These are phyloP conservation scores for Drosophila seclusa DNA, from an alignment of 2,888 invertebrate species.

Conservation along the genomic window DNA sequence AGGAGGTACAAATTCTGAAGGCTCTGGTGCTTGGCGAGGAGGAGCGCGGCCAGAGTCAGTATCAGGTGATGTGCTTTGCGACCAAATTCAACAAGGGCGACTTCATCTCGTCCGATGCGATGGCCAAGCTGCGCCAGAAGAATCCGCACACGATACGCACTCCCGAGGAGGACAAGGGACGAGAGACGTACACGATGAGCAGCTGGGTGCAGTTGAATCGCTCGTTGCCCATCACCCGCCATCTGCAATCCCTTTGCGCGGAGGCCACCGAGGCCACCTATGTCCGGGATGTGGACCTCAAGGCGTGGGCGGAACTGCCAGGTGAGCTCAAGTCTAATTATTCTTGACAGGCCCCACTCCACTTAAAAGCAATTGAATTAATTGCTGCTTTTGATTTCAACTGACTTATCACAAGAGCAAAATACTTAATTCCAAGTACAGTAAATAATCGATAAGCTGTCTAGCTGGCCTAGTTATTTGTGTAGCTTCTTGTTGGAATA, in stretches of 20 bases:
- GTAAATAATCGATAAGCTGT: neutral
- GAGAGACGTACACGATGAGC: slow-evolving; percentile 93
- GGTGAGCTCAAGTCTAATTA: slow-evolving; percentile 86
- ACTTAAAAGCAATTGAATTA: slow-evolving; percentile 4
- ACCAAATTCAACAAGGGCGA: slow-evolving; percentile 95
- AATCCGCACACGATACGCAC: slow-evolving; percentile 94
- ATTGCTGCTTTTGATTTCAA: slow-evolving; percentile 8
- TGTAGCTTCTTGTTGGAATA: neutral
- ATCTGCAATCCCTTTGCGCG: slow-evolving; percentile 91
- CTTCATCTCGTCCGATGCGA: slow-evolving; percentile 98
- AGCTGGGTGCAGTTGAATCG: slow-evolving; percentile 90
- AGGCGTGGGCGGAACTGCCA: slow-evolving; percentile 91
- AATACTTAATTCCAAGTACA: neutral
- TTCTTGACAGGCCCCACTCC: slow-evolving; percentile 44
- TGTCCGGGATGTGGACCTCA: slow-evolving; percentile 91
- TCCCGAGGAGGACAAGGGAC: slow-evolving; percentile 95
- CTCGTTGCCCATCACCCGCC: slow-evolving; percentile 89
- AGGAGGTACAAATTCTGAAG: slow-evolving; percentile 97
- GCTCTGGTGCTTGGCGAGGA: slow-evolving; percentile 95
- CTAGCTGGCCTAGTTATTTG: neutral
- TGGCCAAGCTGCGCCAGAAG: slow-evolving; percentile 96
- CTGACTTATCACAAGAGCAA: neutral
- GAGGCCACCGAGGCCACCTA: slow-evolving; percentile 92
- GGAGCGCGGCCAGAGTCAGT: slow-evolving; percentile 94
- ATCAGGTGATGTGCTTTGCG: slow-evolving; percentile 96